These are phyloP conservation scores for Ligdia adustata DNA, from an alignment of 2,888 invertebrate species.

Conservation along the genomic window DNA sequence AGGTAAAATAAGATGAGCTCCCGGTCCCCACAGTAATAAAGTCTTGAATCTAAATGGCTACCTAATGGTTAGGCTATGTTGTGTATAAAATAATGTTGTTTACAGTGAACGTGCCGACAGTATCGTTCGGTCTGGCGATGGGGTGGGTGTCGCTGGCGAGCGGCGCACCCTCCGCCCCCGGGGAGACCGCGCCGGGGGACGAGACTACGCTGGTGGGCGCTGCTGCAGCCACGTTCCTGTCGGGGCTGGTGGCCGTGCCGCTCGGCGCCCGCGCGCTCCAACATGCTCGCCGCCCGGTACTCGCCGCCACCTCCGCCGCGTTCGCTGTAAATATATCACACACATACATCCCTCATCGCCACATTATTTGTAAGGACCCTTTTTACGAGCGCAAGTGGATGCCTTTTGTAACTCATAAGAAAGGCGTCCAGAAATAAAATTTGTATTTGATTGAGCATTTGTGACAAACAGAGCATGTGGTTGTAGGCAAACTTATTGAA, in stretches of 20 bases:
- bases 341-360: neutral
- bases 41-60: too few species aligned
- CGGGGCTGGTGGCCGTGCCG: conserved; percentile 57
- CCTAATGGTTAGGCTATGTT: too few species aligned
- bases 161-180: conserved; percentile 44
- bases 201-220: conserved; percentile 41
- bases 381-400: too few species aligned
- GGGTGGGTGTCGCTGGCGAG: conserved; percentile 69
- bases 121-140: conserved; percentile 65
- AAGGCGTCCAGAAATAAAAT: too few species aligned
- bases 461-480: too few species aligned
- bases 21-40: too few species aligned
- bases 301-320: conserved; percentile 54
- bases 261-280: conserved; percentile 54
- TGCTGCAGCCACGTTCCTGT: conserved; percentile 51
- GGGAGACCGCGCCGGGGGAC: conserved; percentile 13
- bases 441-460: too few species aligned
- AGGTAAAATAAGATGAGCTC: too few species aligned
- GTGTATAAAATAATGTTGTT: conserved; percentile 10
- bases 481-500: too few species aligned
- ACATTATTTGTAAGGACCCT: too few species aligned
- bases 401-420: too few species aligned
- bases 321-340: conserved; percentile 55
- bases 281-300: conserved; percentile 53
- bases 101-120: conserved; percentile 64